Percentiles rank a stretch among this genome's conserved stretches.
Evolutionary conservation across 1,140 invertebrate species (phyloP).

Genomic region (Liolophura sinensis): DNA sequence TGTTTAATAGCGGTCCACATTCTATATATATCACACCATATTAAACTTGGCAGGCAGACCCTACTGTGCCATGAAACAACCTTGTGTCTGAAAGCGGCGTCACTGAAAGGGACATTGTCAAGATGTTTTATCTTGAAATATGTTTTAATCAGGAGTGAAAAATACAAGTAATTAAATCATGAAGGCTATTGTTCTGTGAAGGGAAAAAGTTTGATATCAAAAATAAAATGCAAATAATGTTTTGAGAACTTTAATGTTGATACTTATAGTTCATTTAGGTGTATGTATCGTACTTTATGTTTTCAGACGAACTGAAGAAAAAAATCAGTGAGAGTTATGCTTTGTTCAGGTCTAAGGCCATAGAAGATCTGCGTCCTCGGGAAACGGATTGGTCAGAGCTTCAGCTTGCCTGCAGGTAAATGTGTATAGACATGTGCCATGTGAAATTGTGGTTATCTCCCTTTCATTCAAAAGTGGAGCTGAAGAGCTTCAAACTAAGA

Average conservation of each 20-base stretch:
- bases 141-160: not conserved
- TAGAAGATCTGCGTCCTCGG: constrained; percentile 52
- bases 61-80: no score
- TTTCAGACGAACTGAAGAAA: constrained; percentile 59
- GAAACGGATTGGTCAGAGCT: constrained; percentile 51
- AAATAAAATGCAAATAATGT: not conserved
- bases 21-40: no score
- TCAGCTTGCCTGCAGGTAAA: constrained; percentile 54
- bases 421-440: constrained; percentile 10
- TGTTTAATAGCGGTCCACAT: no score
- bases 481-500: not conserved
- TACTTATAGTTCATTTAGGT: not conserved
- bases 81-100: no score
- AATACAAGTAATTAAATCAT: not conserved
- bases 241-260: not conserved
- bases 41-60: no score
- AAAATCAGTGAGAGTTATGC: constrained; percentile 60
- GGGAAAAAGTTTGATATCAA: constrained; percentile 1
- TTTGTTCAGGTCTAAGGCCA: constrained; percentile 52
- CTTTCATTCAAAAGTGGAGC: not conserved
- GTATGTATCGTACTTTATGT: not conserved
- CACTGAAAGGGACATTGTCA: no score
- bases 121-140: no score
- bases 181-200: not conserved
- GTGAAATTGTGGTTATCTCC: not conserved